phyloP scores from a whole-genome alignment of 2,888 invertebrate genomes.

The Schizotus pectinicornis region DNA sequence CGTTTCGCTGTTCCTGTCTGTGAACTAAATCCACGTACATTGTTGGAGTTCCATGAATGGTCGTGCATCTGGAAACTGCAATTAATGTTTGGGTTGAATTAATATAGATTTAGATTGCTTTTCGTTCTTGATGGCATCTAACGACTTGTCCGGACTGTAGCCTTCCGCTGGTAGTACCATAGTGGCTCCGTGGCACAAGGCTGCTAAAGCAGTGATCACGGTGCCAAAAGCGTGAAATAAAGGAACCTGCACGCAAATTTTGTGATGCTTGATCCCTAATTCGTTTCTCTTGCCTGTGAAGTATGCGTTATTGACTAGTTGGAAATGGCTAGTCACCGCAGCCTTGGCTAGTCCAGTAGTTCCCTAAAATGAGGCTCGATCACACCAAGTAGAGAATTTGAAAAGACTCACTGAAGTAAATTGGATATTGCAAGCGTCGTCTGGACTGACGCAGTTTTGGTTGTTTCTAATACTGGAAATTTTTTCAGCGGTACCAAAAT shows the following conservation, averaged over 20 bases:
- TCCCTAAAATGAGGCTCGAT: slow-evolving; percentile 55
- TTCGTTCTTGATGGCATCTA: slow-evolving; percentile 70
- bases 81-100: neutral
- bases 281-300: slow-evolving; percentile 64
- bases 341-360: slow-evolving; percentile 76
- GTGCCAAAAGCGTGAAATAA: slow-evolving; percentile 85
- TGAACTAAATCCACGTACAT: slow-evolving; percentile 82
- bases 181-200: slow-evolving; percentile 67
- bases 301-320: slow-evolving; percentile 77
- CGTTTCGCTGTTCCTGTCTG: slow-evolving; percentile 58
- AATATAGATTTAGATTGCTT: slow-evolving; percentile 58
- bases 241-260: slow-evolving; percentile 72
- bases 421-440: slow-evolving; percentile 76
- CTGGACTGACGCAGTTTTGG: slow-evolving; percentile 66
- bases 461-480: slow-evolving; percentile 48
- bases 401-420: slow-evolving; percentile 72
- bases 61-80: slow-evolving; percentile 65
- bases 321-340: slow-evolving; percentile 72
- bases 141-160: slow-evolving; percentile 67
- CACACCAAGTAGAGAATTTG: neutral
- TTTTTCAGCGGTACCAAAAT: slow-evolving; percentile 46
- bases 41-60: slow-evolving; percentile 81
- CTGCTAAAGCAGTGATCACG: slow-evolving; percentile 65
- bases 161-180: slow-evolving; percentile 66
- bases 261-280: slow-evolving; percentile 59